A percentile compares a stretch with the other conserved stretches of the same genome.
Conservation (phyloP, 37 sponge, comb jelly and placozoan genomes). For the Cliona cf. orientalis region DNA sequence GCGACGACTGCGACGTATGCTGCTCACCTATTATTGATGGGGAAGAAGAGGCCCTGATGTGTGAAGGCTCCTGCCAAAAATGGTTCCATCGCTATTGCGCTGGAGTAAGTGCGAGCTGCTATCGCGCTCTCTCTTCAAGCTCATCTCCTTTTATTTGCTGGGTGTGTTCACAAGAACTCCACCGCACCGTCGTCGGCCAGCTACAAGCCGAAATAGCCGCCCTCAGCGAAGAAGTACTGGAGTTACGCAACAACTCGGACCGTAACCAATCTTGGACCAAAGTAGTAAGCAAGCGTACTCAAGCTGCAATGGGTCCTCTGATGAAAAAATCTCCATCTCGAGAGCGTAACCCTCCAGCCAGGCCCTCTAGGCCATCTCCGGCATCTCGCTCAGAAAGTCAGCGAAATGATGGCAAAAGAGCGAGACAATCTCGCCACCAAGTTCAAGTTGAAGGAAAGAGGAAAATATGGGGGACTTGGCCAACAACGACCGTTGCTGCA, state of each 20-base stretch:
- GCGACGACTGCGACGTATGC: conserved; percentile 6
- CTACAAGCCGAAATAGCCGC: not conserved
- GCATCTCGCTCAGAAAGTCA: too few relatives aligned
- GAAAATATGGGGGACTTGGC: not conserved
- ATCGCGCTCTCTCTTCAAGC: not conserved
- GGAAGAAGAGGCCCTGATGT: not conserved
- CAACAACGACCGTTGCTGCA: not conserved
- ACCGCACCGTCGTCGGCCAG: not conserved
- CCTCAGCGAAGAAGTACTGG: not conserved
- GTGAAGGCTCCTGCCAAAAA: not conserved
- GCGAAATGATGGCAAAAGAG: too few relatives aligned
- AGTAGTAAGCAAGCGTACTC: too few relatives aligned
- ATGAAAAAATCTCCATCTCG: too few relatives aligned
- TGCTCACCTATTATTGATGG: not conserved
- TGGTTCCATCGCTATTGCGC: conserved; percentile 8
- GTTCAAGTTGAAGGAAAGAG: too few relatives aligned
- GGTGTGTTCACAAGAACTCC: not conserved
- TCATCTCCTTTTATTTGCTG: not conserved
- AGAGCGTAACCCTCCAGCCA: too few relatives aligned
- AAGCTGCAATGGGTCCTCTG: too few relatives aligned
- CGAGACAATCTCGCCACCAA: too few relatives aligned
- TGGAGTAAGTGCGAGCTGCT: not conserved
- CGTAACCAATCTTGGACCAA: too few relatives aligned
- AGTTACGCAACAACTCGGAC: too few relatives aligned
- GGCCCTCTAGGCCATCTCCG: too few relatives aligned